Evolutionary conservation across 2,888 invertebrate species (phyloP).

Genomic region (Acleris cristana): DNA sequence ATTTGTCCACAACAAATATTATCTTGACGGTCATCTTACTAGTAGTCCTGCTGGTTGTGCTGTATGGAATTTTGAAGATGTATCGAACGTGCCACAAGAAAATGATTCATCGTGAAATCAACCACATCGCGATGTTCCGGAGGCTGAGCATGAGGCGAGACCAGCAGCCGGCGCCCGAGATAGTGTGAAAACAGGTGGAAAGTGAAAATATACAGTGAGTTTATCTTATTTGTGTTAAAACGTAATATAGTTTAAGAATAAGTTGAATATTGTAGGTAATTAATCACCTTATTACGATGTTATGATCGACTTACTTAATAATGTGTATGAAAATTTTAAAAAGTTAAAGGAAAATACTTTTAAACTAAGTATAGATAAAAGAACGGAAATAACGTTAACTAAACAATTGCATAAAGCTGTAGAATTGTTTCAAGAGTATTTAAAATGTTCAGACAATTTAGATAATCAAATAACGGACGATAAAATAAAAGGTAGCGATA

Average conservation of each 20-base stretch:
- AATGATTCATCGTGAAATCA: slow-evolving; percentile 3
- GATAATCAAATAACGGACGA: not conserved
- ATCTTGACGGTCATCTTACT: not conserved
- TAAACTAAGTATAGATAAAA: not conserved
- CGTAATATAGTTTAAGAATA: not conserved
- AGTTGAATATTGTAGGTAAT: not conserved
- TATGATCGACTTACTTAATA: not conserved
- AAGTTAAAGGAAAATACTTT: not conserved
- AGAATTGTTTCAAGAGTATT: not conserved
- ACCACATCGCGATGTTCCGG: not conserved
- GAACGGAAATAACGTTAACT: not conserved
- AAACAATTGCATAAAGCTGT: not conserved
- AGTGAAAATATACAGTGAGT: not conserved
- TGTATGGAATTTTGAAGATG: not conserved
- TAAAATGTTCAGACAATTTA: not conserved
- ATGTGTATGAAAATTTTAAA: not conserved
- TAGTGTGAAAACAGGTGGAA: not conserved
- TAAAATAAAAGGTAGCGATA: not conserved
- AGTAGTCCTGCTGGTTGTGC: too few relatives aligned
- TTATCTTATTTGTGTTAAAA: not conserved
- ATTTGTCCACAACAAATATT: slow-evolving; percentile 1
- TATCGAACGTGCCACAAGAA: not conserved
- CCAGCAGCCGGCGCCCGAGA: not conserved
- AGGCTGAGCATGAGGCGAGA: not conserved
- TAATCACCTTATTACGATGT: not conserved